Conservation (phyloP, 1,140 invertebrate species). For the Cephus cinctus region DNA sequence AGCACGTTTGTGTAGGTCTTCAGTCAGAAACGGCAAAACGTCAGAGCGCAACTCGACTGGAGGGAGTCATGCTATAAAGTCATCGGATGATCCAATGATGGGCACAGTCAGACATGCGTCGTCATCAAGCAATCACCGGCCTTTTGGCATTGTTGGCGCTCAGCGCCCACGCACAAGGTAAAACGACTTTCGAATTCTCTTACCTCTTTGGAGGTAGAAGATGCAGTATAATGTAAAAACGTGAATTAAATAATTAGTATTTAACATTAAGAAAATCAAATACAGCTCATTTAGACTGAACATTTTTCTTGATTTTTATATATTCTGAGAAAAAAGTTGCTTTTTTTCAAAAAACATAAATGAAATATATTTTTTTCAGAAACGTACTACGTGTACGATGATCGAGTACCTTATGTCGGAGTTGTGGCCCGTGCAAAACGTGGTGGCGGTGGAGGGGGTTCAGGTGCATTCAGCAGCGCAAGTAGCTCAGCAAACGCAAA, state of each 20-base stretch:
- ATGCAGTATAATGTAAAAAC: too few relatives aligned
- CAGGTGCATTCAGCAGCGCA: slow-evolving; percentile 13
- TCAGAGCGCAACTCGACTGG: background rate
- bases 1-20: background rate
- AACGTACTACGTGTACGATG: background rate
- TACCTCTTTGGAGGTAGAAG: too few relatives aligned
- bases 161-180: slow-evolving; percentile 22
- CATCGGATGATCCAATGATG: slow-evolving; percentile 7
- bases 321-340: too few relatives aligned
- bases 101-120: slow-evolving; percentile 22
- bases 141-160: slow-evolving; percentile 22
- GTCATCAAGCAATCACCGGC: slow-evolving; percentile 21
- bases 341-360: too few relatives aligned
- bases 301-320: too few relatives aligned
- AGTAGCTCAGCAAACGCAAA: slow-evolving; percentile 20
- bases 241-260: too few relatives aligned
- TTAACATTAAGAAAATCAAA: too few relatives aligned
- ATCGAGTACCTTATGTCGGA: background rate
- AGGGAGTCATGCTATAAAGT: slow-evolving; percentile 31
- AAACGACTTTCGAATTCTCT: too few relatives aligned
- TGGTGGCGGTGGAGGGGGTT: background rate
- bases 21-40: background rate
- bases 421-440: background rate
- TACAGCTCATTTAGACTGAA: too few relatives aligned
- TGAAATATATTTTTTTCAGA: too few relatives aligned